Conservation (phyloP, 2,797 vertebrate genomes). For the Falco berigora region DNA sequence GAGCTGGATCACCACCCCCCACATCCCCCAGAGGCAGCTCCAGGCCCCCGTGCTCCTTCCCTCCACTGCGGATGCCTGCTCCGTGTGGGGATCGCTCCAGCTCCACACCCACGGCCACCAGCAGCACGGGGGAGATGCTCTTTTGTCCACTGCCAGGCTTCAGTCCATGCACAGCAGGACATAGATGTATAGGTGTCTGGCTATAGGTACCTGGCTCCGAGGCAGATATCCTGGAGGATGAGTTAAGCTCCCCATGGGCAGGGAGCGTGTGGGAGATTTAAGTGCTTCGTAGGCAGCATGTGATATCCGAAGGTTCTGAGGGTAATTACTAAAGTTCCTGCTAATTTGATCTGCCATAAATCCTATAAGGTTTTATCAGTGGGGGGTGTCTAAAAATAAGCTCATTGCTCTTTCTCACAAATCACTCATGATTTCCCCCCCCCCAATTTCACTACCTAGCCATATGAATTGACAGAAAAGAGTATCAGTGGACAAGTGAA, state of each 20-base stretch:
- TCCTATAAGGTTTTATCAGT: background rate
- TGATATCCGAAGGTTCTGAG: background rate
- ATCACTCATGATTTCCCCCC: background rate
- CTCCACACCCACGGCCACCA: fast-evolving
- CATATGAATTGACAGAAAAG: background rate
- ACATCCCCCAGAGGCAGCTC: background rate
- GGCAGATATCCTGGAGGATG: background rate
- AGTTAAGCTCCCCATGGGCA: background rate
- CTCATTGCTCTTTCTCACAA: background rate
- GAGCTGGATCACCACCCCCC: background rate
- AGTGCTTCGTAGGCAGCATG: background rate
- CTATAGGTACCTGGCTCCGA: background rate
- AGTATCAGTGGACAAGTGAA: background rate
- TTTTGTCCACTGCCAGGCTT: background rate
- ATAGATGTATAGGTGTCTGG: background rate
- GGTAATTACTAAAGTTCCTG: background rate
- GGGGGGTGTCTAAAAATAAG: background rate
- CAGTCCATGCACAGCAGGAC: background rate
- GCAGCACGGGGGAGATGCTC: fast-evolving
- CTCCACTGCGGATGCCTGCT: background rate
- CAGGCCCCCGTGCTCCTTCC: fast-evolving
- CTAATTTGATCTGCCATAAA: background rate
- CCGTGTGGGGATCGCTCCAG: fast-evolving
- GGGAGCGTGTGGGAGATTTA: background rate
- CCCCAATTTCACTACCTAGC: background rate